Percentiles rank a stretch among this genome's conserved stretches.
phyloP scores from a whole-genome alignment of 2,797 vertebrate species.

The Apodemus agrarius region DNA sequence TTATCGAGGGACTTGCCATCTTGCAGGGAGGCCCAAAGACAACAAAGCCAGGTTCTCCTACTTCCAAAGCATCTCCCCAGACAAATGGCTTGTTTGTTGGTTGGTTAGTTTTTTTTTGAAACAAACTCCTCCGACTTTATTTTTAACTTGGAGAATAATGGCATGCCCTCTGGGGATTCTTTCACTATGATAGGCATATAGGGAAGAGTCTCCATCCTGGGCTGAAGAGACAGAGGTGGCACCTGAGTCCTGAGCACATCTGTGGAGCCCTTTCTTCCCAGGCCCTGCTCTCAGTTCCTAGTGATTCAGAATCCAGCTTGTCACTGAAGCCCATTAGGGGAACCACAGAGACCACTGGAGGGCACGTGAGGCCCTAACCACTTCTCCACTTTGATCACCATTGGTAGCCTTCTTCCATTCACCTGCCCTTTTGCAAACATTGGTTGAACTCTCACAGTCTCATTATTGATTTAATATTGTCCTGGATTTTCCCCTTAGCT shows the following conservation, averaged over 20 bases:
- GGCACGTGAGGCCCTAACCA: neutral
- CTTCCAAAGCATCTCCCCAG: neutral
- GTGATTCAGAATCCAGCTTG: neutral
- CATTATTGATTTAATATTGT: neutral
- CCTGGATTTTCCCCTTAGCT: neutral
- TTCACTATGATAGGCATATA: neutral
- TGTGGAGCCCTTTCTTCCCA: neutral
- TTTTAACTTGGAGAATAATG: constrained; percentile 12
- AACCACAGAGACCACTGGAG: neutral
- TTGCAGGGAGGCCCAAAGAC: neutral
- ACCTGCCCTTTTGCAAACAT: neutral
- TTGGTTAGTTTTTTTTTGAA: too few species aligned
- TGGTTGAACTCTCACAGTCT: neutral
- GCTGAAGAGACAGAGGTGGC: neutral
- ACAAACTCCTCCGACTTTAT: neutral
- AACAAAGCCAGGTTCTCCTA: neutral
- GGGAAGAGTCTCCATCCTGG: neutral
- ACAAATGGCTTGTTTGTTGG: neutral
- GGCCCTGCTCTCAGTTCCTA: neutral
- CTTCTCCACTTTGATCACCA: neutral
- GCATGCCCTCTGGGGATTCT: neutral
- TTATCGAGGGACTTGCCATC: neutral
- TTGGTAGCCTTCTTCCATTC: neutral
- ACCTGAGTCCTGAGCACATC: neutral
- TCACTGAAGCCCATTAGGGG: neutral